Evolutionary conservation across 2,888 invertebrate genomes (phyloP).

Genomic region (Mythimna pallens): DNA sequence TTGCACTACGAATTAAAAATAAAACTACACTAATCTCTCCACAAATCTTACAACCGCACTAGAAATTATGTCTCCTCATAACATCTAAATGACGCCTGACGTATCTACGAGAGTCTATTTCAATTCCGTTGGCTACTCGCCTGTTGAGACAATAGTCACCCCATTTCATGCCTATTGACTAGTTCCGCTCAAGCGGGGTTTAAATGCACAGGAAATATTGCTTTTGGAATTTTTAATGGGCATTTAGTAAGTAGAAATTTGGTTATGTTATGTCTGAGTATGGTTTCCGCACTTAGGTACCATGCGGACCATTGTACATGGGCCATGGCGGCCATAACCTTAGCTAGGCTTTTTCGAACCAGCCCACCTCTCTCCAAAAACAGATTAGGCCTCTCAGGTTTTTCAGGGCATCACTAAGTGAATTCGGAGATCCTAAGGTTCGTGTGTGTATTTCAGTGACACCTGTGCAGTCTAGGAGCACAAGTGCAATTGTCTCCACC

Average conservation of each 20-base stretch:
- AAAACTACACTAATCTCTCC: conserved; percentile 10
- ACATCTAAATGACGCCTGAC: conserved; percentile 35
- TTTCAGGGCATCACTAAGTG: too few relatives aligned
- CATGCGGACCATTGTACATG: too few relatives aligned
- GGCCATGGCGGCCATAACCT: too few relatives aligned
- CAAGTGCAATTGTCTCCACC: too few relatives aligned
- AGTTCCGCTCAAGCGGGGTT: conserved; percentile 50
- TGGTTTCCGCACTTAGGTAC: too few relatives aligned
- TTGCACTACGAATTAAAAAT: conserved; percentile 28
- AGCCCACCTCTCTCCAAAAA: too few relatives aligned
- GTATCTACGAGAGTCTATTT: conserved; percentile 49
- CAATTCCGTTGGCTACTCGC: conserved; percentile 46
- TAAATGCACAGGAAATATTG: conserved; percentile 41
- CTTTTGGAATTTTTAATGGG: conserved; percentile 40
- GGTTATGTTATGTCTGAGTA: too few relatives aligned
- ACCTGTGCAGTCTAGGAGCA: too few relatives aligned
- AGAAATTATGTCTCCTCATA: conserved; percentile 17
- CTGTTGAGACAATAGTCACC: conserved; percentile 54
- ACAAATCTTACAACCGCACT: conserved; percentile 10
- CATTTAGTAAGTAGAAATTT: conserved; percentile 13
- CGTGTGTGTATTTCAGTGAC: too few relatives aligned
- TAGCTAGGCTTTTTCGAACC: too few relatives aligned
- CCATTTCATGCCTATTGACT: conserved; percentile 44
- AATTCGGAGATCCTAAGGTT: too few relatives aligned
- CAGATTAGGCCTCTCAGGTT: too few relatives aligned